Evolutionary conservation across 1,140 invertebrate genomes (phyloP), one percentile per base, ranked within the genome.

Genomic region (Berghia stephanieae): DNA sequence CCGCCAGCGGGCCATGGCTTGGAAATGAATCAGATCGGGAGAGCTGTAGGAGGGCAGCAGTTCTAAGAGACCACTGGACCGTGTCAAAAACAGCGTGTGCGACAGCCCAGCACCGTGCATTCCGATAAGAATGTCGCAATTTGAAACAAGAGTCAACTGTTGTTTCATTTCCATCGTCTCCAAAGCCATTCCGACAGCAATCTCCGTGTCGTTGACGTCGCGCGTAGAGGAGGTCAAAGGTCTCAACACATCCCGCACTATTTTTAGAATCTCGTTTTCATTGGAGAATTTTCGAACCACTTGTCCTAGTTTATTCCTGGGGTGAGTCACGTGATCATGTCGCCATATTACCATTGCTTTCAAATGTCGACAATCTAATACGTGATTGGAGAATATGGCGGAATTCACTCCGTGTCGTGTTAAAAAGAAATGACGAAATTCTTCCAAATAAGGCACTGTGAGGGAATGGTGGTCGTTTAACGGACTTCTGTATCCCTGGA

Each of bases 101-200:
- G 97, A 97, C 24, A 99, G 87, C 0, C 97, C 97, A 77, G 97
- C 96, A 24, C 98, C 98, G 89, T 99, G 98, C 90, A 99, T 98
- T 31, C 97, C 97, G 84, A 98, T 95, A 73, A 98, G 93, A 80
- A 99, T 93, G 90, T 98, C 96, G 0, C 95, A 93, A 82, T 96
- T 95, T 52, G 80, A 63, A 10, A 88, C 80, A 8, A 78, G 66
- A 55, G 81, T 49, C 24, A 89, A 74, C 71, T 89, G 88, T 34
- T 84, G 69, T 1, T 77, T 67, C 81, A 88, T 85, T 6, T 43
- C 75, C 74, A 82, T 72, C 42, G 73, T 31, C 42, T 89, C 88
- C 3, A 87, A 77, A 75, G 87, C 86, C n/a, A 86, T 42, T 8
- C 84, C 84, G 21, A 36, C 73, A 0, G 88, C 79, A n/a, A n/a